Evolutionary conservation across 1,140 invertebrate genomes (phyloP), one percentile per base, ranked within the genome.

Genomic region (Drosophila ananassae): DNA sequence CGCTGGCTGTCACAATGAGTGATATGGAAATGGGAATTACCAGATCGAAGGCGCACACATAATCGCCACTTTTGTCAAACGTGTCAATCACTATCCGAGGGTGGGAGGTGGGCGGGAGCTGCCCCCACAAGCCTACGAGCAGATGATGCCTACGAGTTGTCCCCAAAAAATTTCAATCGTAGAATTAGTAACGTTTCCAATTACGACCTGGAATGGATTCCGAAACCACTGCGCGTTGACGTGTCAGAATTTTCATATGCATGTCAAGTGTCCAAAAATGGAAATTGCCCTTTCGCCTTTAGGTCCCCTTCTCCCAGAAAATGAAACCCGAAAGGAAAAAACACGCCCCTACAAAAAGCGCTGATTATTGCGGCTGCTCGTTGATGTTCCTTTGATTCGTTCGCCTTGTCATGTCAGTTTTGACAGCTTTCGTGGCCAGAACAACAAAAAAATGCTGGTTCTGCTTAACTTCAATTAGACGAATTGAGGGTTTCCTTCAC

Each of bases 221-320:
- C 4, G 62, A 84, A 78, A 80, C 64, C 75, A 46, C 68, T 55
- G 64, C 47, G 81, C 89, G 89, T 85, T 91, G 89, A 91, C 89
- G 84, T 91, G 89, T 91, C 89, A 91, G 81, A 91, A 91, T 91
- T 91, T 87, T 90, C 89, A 90, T 91, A 91, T 89, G 84, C 89
- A 91, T 91, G 81, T 91, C 79, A 91, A 87, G 81, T 91, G 85
- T 89, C 81, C 89, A 89, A 74, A 53, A 63, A 62, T 73, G 64
- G 59, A 76, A 58, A 37, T 13, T 28, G 25, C 39, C 68, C 39
- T 34, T 28, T 7, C 5, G 25, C 25, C 30, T 8, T 9, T 2
- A 46, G 7, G 7, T 5, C 22, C 56, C 60, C 22, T 13, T 2
- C 25, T 9, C 37, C 32, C 41, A n/a, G 6, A 21, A 44, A 10